These are phyloP conservation scores for Ceramica pisi DNA, from an alignment of 2,888 invertebrate species.

Conservation along the genomic window DNA sequence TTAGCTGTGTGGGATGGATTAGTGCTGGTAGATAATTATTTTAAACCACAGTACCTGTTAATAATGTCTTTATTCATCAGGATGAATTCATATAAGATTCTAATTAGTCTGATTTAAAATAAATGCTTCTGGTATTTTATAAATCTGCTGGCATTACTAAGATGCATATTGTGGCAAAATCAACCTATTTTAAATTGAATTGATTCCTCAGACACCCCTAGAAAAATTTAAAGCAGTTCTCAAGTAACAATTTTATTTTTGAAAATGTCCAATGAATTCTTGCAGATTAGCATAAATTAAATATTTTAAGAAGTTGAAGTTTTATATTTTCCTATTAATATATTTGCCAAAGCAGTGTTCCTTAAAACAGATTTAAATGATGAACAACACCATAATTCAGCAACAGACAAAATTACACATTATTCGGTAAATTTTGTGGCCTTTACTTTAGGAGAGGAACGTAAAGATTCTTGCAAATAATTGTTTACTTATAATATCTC, in stretches of 20 bases:
- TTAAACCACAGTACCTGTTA: not conserved
- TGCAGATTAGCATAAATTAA: not conserved
- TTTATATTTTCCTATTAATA: not conserved
- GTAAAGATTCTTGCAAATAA: not conserved
- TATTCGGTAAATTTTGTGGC: not conserved
- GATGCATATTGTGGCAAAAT: not conserved
- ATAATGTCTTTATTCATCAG: not conserved
- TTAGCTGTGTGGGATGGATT: slow-evolving; percentile 31
- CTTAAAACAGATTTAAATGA: no score
- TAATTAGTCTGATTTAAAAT: not conserved
- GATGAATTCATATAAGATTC: slow-evolving; percentile 19
- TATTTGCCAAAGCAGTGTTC: no score
- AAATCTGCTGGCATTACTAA: not conserved
- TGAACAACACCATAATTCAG: not conserved
- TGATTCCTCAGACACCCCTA: not conserved
- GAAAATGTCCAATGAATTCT: not conserved
- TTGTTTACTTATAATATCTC: not conserved
- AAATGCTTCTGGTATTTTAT: not conserved
- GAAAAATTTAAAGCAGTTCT: not conserved
- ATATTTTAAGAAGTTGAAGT: not conserved
- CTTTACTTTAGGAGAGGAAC: not conserved
- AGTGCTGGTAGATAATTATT: slow-evolving; percentile 4
- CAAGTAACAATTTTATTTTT: not conserved
- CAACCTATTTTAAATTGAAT: not conserved
- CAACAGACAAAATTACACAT: not conserved